Evolutionary conservation across 2,888 invertebrate genomes (phyloP), one percentile per base, ranked within the genome.

Genomic region (Penaeus monodon): DNA sequence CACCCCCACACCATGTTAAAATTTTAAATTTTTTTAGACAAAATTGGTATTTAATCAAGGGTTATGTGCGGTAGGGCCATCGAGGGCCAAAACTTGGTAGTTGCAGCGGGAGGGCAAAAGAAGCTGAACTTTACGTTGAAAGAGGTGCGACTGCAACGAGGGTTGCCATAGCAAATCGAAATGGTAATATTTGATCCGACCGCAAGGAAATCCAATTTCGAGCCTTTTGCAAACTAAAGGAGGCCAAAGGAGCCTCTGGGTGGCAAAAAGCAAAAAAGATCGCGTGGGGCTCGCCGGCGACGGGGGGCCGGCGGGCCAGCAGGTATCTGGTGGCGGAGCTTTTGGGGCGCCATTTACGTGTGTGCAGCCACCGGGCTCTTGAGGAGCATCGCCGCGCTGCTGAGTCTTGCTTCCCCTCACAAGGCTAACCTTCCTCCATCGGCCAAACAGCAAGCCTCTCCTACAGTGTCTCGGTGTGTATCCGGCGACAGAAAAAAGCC

Each of bases 311-410:
- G 86, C 86, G 68, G 57, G 86, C 78, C 64, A 83, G 86, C 86
- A 86, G 86, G 82, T 86, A 86, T 86, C 86, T 86, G 82, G 86
- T 82, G 77, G 82, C 38, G 57, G 57, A 57, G 57, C 57, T 57
- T 17, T 17, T 57, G 86, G n/a, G 76, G 38, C 82, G 79, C 86
- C 86, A 86, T 86, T 86, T 86, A 86, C 86, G 86, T 86, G 86
- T 82, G 86, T 86, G 86, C 86, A 82, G 82, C 77, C 78, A 74
- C 86, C 77, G 86, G 86, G 86, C 82, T 82, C 85, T 82, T 83
- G 86, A 70, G 77, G 86, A 81, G 83, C 82, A 77, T 82, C 86
- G 78, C 74, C 86, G 80, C 82, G 78, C 82, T 78, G 82, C 82
- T 83, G 78, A 80, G 77, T 80, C 85, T 79, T 76, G 77, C 33